A percentile compares a stretch with the other conserved stretches of the same genome.
Evolutionary conservation across 2,888 invertebrate species (phyloP).

Genomic region (Eupithecia centaureata): DNA sequence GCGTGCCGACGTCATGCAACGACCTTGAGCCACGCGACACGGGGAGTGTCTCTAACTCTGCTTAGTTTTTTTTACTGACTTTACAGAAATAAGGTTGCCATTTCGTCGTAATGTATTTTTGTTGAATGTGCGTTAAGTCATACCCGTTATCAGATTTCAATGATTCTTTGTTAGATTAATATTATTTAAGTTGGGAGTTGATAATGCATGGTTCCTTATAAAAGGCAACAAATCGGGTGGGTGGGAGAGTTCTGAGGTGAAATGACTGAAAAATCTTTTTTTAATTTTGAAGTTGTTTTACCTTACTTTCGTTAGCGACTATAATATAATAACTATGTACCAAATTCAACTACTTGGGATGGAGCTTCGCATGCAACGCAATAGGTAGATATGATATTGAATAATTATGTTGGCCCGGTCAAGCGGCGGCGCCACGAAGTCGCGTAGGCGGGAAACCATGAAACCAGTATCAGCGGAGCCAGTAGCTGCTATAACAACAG

Average conservation of each 20-base stretch:
- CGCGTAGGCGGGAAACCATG: conserved; percentile 83
- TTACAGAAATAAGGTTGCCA: not conserved
- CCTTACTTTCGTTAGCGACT: not conserved
- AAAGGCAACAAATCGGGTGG: no score
- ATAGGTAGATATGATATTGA: no score
- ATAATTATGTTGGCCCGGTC: conserved; percentile 66
- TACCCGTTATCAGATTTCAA: not conserved
- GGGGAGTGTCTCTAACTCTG: conserved; percentile 50
- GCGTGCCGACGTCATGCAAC: conserved; percentile 74
- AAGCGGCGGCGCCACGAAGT: conserved; percentile 72
- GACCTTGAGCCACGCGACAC: conserved; percentile 70
- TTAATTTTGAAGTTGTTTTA: not conserved
- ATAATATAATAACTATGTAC: conserved; percentile 12
- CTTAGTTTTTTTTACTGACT: conserved; percentile 12
- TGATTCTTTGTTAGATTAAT: not conserved
- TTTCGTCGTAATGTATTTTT: not conserved
- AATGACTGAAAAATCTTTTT: not conserved
- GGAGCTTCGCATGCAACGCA: conserved; percentile 56
- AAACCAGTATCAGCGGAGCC: conserved; percentile 72
- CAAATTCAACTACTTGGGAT: conserved; percentile 36
- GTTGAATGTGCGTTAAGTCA: not conserved
- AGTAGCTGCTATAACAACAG: conserved; percentile 57
- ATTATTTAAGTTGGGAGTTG: no score
- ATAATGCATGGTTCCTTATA: no score
- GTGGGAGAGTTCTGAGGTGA: no score